Evolutionary conservation across 2,113 vertebrate genomes (phyloP), one percentile per base, ranked within the genome.

Genomic region (Eolophus roseicapilla): DNA sequence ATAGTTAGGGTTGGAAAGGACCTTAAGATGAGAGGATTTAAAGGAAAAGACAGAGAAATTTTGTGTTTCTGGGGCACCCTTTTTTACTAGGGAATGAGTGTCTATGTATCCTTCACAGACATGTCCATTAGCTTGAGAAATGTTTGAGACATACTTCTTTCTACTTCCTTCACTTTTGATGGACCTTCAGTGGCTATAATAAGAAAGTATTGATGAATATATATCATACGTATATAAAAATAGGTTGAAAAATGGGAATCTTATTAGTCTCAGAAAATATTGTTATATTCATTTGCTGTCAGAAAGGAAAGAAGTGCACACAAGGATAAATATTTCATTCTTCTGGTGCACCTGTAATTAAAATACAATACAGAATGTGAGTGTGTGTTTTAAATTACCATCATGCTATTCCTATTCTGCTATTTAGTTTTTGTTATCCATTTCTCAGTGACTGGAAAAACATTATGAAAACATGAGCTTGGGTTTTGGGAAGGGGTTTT

Each of bases 241-340:
- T 18, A 37, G 2, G 12, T 33, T 69, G 55, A 69, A 82, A 79
- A 62, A 62, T 20, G 2, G 73, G 88, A 53, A 28, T 39, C 18
- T 65, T 70, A 13, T 39, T 52, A 81, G 28, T 57, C 33, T 78
- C 37, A 63, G 47, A 74, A 80, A 65, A 74, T 29, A 25, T 74
- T 52, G 35, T 10, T 6, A 6, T 49, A 31, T 29, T 90, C 33
- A 37, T 33, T 70, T 70, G n/a, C 43, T 60, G 39, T 75, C 78
- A 90, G 49, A 94, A 47, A 57, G 25, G 23, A 75, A 89, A 86
- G 41, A 70, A 75, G 10, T 35, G 8, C 35, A 82, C 16, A 17
- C 29, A 64, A n/a, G 12, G 46, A 75, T 91, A 82, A 92, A 92
- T 79, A 87, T 78, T 96, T 86, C 46, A 91, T 93, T 82, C 27